Conservation (phyloP, 2,113 vertebrate species). For the Tympanuchus pallidicinctus region DNA sequence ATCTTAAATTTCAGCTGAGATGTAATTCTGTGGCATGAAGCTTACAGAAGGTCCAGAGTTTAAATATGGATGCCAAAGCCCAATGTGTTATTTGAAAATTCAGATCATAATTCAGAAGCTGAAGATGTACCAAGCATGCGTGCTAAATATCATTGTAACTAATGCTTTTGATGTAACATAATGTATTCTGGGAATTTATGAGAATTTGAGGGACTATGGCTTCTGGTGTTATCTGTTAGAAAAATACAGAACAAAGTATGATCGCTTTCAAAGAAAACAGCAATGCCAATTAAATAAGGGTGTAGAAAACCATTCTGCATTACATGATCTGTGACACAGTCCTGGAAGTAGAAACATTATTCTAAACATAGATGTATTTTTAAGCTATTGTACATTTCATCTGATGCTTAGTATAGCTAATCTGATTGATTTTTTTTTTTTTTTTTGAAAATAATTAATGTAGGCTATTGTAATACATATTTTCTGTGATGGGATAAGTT, state of each 20-base stretch:
- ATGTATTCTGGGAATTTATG: not conserved
- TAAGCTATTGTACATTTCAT: not conserved
- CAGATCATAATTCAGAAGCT: not conserved
- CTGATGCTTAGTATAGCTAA: not conserved
- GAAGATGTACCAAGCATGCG: not conserved
- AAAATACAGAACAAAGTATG: not conserved
- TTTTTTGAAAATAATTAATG: not conserved
- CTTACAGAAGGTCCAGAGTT: not conserved
- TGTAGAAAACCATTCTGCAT: not conserved
- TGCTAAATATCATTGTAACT: not conserved
- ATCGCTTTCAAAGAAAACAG: not conserved
- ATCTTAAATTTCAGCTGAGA: not conserved
- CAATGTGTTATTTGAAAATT: not conserved
- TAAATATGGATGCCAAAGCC: not conserved
- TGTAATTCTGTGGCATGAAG: not conserved
- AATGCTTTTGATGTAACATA: not conserved
- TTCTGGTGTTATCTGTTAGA: not conserved
- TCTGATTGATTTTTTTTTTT: not conserved
- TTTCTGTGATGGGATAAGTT: not conserved
- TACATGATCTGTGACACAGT: not conserved
- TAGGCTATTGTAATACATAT: not conserved
- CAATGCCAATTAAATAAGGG: not conserved
- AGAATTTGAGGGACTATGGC: not conserved
- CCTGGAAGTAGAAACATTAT: not conserved
- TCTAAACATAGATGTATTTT: not conserved